Evolutionary conservation across 2,113 vertebrate species (phyloP), one percentile per base, ranked within the genome.

Genomic region (Sclerurus mexicanus): DNA sequence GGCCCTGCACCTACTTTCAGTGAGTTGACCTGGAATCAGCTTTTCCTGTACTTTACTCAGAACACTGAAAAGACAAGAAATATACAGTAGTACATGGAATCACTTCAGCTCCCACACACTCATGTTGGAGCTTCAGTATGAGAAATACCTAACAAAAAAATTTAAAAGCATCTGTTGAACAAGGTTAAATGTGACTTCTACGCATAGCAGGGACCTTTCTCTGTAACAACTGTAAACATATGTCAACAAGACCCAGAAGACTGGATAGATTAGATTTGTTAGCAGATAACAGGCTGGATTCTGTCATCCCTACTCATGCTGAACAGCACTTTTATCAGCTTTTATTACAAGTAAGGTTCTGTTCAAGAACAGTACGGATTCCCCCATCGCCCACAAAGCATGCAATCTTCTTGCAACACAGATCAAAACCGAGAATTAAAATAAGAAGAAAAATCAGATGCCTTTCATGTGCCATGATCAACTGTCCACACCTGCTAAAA

Each of bases 161-260:
- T 2, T 9, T 25, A 75, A 75, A 90, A 53, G 4, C 7, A 60
- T 50, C 66, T 58, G 37, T 25, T 49, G 49, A 69, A 30, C 14
- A 49, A 60, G 25, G 62, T 53, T 64, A 82, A 75, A 89, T 25
- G 28, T 0, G 0, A 83, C 40, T 85, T 37, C 58, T 79, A 75
- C 13, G 2, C 20, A 37, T 0, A 33, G 19, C 0, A 56, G 5
- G 9, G 15, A 66, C 6, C 2, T 24, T 60, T 28, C 35, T 24
- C 46, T 37, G 13, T 49, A 85, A 52, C 40, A 64, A 31, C 4
- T 55, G 37, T 4, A 87, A 94, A 76, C 58, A 60, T 52, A 64
- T 25, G 52, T 52, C 81, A 85, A 55, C 21, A 81, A 55, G 52
- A 73, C 23, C 44, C 82, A 92, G 42, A 25, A 89, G 66, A 71